Conservation (phyloP, 2,888 invertebrate species). For the Therioaphis trifolii region DNA sequence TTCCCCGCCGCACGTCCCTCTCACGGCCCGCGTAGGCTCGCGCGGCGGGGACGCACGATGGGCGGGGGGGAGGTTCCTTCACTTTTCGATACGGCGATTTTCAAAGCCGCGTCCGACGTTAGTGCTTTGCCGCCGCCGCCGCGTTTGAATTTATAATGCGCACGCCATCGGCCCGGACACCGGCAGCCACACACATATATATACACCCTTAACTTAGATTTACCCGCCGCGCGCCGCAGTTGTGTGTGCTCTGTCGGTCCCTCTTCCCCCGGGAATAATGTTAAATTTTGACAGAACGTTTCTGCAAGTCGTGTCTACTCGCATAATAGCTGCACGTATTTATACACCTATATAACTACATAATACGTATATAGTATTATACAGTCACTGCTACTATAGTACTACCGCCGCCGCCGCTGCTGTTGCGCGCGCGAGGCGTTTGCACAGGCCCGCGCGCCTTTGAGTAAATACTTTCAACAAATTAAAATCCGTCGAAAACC, state of each 20-base stretch:
- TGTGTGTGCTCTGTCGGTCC: background rate
- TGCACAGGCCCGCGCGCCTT: background rate
- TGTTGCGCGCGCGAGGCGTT: background rate
- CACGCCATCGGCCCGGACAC: background rate
- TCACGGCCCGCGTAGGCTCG: too few relatives aligned
- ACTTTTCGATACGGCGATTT: conserved; percentile 53
- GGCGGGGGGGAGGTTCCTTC: conserved; percentile 33
- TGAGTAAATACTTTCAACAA: background rate
- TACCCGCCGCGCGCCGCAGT: background rate
- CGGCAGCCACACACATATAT: too few relatives aligned
- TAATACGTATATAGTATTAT: too few relatives aligned
- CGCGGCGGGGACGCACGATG: background rate
- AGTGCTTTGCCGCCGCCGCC: background rate
- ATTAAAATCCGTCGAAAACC: background rate
- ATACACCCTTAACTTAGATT: conserved; percentile 8
- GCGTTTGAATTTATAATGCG: conserved; percentile 53
- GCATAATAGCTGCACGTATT: too few relatives aligned
- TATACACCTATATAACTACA: too few relatives aligned
- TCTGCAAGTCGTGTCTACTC: background rate
- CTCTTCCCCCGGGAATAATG: conserved; percentile 29
- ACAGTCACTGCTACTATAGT: background rate
- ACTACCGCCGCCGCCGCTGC: background rate
- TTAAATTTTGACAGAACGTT: conserved; percentile 55
- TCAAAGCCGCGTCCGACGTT: background rate
- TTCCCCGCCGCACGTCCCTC: background rate